Evolutionary conservation across 2,113 vertebrate species (phyloP).

Genomic region (Brachyistius frenatus): DNA sequence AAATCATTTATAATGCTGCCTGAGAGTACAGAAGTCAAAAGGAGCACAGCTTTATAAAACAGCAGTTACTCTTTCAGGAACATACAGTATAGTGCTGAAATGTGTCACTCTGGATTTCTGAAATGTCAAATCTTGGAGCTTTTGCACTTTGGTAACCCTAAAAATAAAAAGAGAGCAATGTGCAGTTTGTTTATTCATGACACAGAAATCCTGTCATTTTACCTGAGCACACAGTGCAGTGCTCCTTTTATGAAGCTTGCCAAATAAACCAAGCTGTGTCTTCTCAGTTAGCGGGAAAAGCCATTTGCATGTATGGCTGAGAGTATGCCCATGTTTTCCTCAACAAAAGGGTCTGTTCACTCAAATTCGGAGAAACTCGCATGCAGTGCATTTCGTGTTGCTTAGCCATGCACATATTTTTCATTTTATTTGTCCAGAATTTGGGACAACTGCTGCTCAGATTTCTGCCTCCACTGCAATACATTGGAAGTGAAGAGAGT

Average conservation of each 20-base stretch:
- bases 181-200: neutral
- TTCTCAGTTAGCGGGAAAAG: neutral
- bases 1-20: constrained; percentile 45
- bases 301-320: neutral
- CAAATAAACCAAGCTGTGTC: neutral
- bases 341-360: neutral
- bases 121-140: neutral
- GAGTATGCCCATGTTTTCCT: neutral
- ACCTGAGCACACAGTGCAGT: neutral
- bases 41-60: neutral
- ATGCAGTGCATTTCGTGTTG: too few species aligned
- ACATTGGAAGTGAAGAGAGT: too few species aligned
- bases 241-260: constrained; percentile 5
- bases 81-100: neutral
- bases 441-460: too few species aligned
- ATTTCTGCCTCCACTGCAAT: too few species aligned
- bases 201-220: neutral
- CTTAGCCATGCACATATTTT: too few species aligned
- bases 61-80: constrained; percentile 3
- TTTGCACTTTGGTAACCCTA: constrained; percentile 1
- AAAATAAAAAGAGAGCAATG: neutral
- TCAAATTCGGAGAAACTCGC: too few species aligned
- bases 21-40: constrained; percentile 25
- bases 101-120: neutral
- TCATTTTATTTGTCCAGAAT: too few species aligned